Evolutionary conservation across 2,113 vertebrate genomes (phyloP).

Genomic region (Tupaia chinensis): DNA sequence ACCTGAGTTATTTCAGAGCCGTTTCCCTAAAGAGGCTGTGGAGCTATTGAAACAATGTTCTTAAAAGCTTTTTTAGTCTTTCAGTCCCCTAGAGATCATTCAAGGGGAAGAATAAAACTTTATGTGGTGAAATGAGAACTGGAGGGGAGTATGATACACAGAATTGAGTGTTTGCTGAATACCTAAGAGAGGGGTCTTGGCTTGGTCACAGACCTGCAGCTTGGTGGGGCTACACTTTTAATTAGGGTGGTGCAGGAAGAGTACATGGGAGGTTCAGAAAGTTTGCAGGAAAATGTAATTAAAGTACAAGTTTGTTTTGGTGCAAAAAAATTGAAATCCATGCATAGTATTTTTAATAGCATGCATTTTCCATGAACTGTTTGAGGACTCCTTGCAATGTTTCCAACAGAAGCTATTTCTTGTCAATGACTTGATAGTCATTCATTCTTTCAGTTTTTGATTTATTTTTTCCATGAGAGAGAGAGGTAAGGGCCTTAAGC

Average conservation of each 20-base stretch:
- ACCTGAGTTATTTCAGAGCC: slow-evolving; percentile 66
- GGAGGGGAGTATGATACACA: slow-evolving; percentile 70
- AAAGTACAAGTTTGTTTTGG: too few species aligned
- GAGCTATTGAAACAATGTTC: slow-evolving; percentile 72
- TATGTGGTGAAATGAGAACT: slow-evolving; percentile 80
- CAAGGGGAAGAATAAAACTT: slow-evolving; percentile 81
- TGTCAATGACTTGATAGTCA: neutral
- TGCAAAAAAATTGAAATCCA: too few species aligned
- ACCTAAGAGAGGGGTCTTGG: neutral
- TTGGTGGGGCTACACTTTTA: slow-evolving; percentile 68
- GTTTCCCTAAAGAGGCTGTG: slow-evolving; percentile 66
- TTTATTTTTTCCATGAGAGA: too few species aligned
- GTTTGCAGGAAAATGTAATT: too few species aligned
- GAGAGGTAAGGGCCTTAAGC: too few species aligned
- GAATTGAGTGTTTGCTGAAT: slow-evolving; percentile 74
- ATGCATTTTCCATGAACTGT: too few species aligned
- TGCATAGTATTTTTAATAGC: too few species aligned
- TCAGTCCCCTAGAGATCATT: slow-evolving; percentile 82
- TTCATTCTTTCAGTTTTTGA: neutral
- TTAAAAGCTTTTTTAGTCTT: slow-evolving; percentile 84
- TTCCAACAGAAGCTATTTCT: slow-evolving; percentile 52
- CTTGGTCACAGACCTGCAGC: slow-evolving; percentile 52
- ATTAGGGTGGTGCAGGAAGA: slow-evolving; percentile 68
- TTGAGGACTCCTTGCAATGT: neutral
- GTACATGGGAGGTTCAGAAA: too few species aligned